Percentiles rank a stretch among this genome's conserved stretches.
Conservation (phyloP, 1,140 invertebrate genomes). For the Drosophila teissieri region DNA sequence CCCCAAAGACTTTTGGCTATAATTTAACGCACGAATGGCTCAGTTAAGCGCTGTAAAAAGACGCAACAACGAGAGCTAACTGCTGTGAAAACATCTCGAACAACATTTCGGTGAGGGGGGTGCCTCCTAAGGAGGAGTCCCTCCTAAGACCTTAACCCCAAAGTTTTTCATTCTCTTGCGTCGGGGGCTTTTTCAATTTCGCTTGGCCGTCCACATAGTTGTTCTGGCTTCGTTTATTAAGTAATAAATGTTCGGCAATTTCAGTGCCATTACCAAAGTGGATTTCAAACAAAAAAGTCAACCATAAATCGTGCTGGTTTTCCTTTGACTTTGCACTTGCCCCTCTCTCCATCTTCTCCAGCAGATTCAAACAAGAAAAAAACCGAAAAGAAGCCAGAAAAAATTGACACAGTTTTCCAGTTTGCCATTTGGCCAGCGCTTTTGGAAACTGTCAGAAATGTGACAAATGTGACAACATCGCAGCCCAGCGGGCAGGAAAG, state of each 20-base stretch:
- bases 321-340: neutral
- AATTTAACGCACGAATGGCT: slow-evolving; percentile 81
- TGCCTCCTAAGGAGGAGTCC: slow-evolving; percentile 41
- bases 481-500: slow-evolving; percentile 37
- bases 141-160: slow-evolving; percentile 65
- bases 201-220: slow-evolving; percentile 9
- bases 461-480: slow-evolving; percentile 65
- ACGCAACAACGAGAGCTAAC: slow-evolving; percentile 35
- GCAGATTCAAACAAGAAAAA: slow-evolving; percentile 7
- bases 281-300: slow-evolving; percentile 32
- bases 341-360: neutral
- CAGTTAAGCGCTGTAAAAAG: slow-evolving; percentile 70
- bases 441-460: slow-evolving; percentile 53
- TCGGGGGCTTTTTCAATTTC: slow-evolving; percentile 61
- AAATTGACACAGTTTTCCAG: slow-evolving; percentile 67
- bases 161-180: slow-evolving; percentile 46
- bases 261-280: slow-evolving; percentile 47
- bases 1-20: slow-evolving; percentile 66
- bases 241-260: slow-evolving; percentile 76
- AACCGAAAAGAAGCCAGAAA: neutral
- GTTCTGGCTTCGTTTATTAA: slow-evolving; percentile 62
- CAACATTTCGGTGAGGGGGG: slow-evolving; percentile 22
- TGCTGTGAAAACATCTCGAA: slow-evolving; percentile 47
- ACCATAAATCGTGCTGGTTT: slow-evolving; percentile 63
- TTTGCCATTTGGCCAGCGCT: slow-evolving; percentile 58